phyloP scores from a whole-genome alignment of 53 echinoderm and acorn worm species.

The Crossaster papposus region DNA sequence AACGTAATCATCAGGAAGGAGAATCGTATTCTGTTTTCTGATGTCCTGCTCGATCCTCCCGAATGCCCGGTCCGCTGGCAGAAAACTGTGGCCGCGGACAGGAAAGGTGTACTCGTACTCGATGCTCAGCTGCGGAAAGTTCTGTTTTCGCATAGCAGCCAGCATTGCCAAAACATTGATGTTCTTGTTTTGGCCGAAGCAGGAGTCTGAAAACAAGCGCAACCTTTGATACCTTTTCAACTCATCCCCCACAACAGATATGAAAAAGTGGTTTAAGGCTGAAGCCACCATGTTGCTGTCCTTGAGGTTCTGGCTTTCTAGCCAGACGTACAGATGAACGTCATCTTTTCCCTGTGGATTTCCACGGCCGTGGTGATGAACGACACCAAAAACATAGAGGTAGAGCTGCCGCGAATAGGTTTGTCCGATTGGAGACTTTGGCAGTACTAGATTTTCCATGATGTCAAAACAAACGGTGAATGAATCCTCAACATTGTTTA shows the following conservation, averaged over 20 bases:
- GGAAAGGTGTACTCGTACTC: slow-evolving; percentile 46
- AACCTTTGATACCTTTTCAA: slow-evolving; percentile 25
- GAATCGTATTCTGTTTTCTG: slow-evolving; percentile 52
- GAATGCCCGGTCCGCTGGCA: slow-evolving; percentile 66
- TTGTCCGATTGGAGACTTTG: slow-evolving; percentile 62
- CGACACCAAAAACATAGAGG: slow-evolving; percentile 62
- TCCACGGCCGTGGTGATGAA: slow-evolving; percentile 34
- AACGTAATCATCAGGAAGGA: slow-evolving; percentile 61
- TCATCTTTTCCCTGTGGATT: slow-evolving; percentile 38
- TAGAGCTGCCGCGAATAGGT: slow-evolving; percentile 69
- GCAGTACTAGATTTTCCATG: slow-evolving; percentile 68
- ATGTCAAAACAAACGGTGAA: slow-evolving; percentile 61
- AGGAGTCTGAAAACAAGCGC: slow-evolving; percentile 60
- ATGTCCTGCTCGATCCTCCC: slow-evolving; percentile 58
- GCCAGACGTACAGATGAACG: slow-evolving; percentile 63
- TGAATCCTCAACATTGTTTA: slow-evolving; percentile 42
- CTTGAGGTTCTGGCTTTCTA: slow-evolving; percentile 59
- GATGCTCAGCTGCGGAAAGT: slow-evolving; percentile 7
- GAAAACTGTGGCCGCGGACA: slow-evolving; percentile 58
- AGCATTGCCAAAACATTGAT: slow-evolving; percentile 45
- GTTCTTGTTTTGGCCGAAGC: slow-evolving; percentile 68
- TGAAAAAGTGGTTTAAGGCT: slow-evolving; percentile 50
- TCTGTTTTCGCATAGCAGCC: slow-evolving; percentile 21
- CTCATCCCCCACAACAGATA: slow-evolving; percentile 4
- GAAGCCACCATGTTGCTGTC: slow-evolving; percentile 63